Evolutionary conservation across 2,888 invertebrate species (phyloP).

Genomic region (Polia nebulosa): DNA sequence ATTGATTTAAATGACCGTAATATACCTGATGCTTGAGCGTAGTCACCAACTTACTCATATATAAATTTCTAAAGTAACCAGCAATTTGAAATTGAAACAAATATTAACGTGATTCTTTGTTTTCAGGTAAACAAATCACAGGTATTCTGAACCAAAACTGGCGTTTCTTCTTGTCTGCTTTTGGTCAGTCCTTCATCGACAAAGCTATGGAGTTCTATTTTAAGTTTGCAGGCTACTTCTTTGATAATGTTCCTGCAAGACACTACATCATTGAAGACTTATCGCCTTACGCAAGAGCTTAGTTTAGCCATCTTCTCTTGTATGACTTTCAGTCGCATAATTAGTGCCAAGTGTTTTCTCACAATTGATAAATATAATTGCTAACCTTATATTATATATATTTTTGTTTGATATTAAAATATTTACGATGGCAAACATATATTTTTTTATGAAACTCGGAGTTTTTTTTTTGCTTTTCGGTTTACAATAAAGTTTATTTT

Average conservation of each 20-base stretch:
- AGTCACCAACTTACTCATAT: no score
- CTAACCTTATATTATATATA: neutral
- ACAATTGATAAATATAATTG: neutral
- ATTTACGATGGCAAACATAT: neutral
- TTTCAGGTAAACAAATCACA: slow-evolving; percentile 56
- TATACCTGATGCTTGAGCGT: no score
- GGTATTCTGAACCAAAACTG: slow-evolving; percentile 69
- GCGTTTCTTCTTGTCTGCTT: slow-evolving; percentile 64
- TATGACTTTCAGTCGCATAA: no score
- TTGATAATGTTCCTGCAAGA: slow-evolving; percentile 67
- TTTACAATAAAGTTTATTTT: no score
- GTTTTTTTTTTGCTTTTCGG: no score
- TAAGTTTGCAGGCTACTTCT: slow-evolving; percentile 67
- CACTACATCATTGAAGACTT: slow-evolving; percentile 73
- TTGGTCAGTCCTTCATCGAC: slow-evolving; percentile 70
- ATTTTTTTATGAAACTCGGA: neutral
- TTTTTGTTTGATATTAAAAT: slow-evolving; percentile 5
- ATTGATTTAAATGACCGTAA: no score
- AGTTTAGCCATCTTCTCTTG: neutral
- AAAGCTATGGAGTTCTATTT: slow-evolving; percentile 69
- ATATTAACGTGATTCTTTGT: no score
- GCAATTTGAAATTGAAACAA: no score
- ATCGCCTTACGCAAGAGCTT: slow-evolving; percentile 64
- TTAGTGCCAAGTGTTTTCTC: neutral
- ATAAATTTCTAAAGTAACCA: no score